Conservation (phyloP, 2,888 invertebrate genomes). For the Mimumesa dahlbomi region DNA sequence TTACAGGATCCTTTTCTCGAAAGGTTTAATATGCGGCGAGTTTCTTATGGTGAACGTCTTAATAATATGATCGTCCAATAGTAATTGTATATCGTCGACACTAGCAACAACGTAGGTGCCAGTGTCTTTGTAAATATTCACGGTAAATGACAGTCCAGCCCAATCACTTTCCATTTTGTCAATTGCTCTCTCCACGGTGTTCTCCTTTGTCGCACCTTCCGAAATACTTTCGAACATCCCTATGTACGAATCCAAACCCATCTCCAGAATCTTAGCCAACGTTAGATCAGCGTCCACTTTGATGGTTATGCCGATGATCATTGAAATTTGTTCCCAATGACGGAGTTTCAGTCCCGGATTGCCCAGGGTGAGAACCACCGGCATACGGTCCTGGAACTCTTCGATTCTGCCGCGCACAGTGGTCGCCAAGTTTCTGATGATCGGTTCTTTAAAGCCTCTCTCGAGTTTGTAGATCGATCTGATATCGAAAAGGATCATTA, state of each 20-base stretch:
- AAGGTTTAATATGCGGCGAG: slow-evolving; percentile 97
- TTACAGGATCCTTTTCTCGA: slow-evolving; percentile 90
- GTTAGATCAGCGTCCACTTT: slow-evolving; percentile 91
- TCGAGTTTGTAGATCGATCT: slow-evolving; percentile 94
- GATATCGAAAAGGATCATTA: background rate
- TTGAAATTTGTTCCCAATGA: slow-evolving; percentile 96
- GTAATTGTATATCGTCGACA: slow-evolving; percentile 95
- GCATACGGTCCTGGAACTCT: slow-evolving; percentile 91
- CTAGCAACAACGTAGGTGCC: slow-evolving; percentile 94
- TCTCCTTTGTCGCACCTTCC: slow-evolving; percentile 97
- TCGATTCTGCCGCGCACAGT: slow-evolving; percentile 89
- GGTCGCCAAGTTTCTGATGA: slow-evolving; percentile 87
- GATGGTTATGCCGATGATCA: slow-evolving; percentile 94
- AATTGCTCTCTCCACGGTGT: slow-evolving; percentile 92
- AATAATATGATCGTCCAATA: slow-evolving; percentile 96
- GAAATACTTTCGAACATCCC: slow-evolving; percentile 94
- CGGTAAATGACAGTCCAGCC: slow-evolving; percentile 88
- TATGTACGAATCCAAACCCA: slow-evolving; percentile 91
- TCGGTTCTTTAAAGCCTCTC: slow-evolving; percentile 90
- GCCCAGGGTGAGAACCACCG: slow-evolving; percentile 94
- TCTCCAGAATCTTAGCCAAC: slow-evolving; percentile 91
- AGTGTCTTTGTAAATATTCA: slow-evolving; percentile 91
- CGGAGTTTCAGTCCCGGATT: slow-evolving; percentile 96
- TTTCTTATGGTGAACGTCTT: slow-evolving; percentile 98
- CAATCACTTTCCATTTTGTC: slow-evolving; percentile 96